A percentile compares a stretch with the other conserved stretches of the same genome.
Evolutionary conservation across 2,797 vertebrate genomes (phyloP).

Genomic region (Cyclopterus lumpus): DNA sequence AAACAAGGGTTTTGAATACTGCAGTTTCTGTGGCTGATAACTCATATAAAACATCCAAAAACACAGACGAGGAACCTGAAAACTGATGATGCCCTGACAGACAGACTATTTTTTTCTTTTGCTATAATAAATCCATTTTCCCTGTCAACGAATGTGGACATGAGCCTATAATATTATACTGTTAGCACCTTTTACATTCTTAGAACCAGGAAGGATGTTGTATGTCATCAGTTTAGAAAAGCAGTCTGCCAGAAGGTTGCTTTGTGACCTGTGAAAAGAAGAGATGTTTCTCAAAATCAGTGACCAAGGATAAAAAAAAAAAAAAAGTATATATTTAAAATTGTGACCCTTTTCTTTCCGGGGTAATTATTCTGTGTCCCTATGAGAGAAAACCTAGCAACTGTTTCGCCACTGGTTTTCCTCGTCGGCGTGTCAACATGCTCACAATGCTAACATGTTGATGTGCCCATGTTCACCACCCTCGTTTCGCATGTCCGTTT

Average conservation of each 20-base stretch:
- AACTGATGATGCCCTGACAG: not conserved
- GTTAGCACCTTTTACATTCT: slow-evolving; percentile 86
- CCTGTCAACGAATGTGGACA: not conserved
- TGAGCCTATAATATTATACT: not conserved
- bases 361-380: not conserved
- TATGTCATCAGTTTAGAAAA: slow-evolving; percentile 88
- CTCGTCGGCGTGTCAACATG: not conserved
- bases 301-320: too few species aligned
- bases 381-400: not conserved
- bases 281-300: not conserved
- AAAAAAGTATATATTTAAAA: not conserved
- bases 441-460: not conserved
- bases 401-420: not conserved
- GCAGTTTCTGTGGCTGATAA: not conserved
- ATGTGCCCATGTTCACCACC: not conserved
- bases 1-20: not conserved
- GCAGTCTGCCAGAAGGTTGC: slow-evolving; percentile 81
- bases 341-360: not conserved
- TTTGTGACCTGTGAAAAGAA: slow-evolving; percentile 75
- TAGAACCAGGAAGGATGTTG: slow-evolving; percentile 87
- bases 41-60: not conserved
- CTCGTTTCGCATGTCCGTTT: not conserved
- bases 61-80: not conserved
- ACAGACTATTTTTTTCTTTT: not conserved
- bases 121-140: not conserved